Base-by-base conservation (phyloP, 2,797 vertebrate species). In the Enteromius argenteus region DNA sequence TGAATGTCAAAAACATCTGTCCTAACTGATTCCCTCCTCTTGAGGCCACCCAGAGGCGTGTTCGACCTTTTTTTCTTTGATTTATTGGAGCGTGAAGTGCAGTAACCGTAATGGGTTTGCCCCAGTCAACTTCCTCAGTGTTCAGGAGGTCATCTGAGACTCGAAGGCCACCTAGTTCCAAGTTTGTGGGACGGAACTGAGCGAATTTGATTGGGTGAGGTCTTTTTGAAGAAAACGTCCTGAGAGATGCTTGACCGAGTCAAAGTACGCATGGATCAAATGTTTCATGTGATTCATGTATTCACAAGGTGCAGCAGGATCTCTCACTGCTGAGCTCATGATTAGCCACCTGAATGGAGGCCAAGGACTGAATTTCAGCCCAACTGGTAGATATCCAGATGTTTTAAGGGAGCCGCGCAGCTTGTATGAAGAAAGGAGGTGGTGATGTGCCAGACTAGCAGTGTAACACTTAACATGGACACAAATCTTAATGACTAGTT, bases 1-100 rank as follows among this genome's bases (percentile, higher is more conserved):
- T 88, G 56, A 86, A 94, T 91, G 91, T 92, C 81, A 89, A 84
- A 91, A 92, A 80, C 93, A 94, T 91, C 90, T 94, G 91, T 92
- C 87, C 86, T 81, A 82, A 49, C 87, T 84, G 75, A 84, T 79
- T 87, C 84, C 60, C 86, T 79, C 76, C 75, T 68, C 49, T 71
- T 46, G 37, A 73, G 79, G 78, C 79, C 78, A 78, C 86, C 80
- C 83, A 67, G 39, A 88, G 71, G 76, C 80, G 72, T 67, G 73
- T 72, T 85, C 64, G 27, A 83, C 84, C 60, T 14, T 86, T 58
- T 67, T 44, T 14, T 21, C 80, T 64, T 75, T 88, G 87, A 89
- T 90, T 90, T 67, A 85, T 86, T 92, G 75, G 68, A 89, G 84
- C 80, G 27, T 67, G 66, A 42, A 84, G 86, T 71, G 80, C 86